Evolutionary conservation across 2,797 vertebrate species (phyloP), one percentile per base, ranked within the genome.

Genomic region (Myripristis jacobus): DNA sequence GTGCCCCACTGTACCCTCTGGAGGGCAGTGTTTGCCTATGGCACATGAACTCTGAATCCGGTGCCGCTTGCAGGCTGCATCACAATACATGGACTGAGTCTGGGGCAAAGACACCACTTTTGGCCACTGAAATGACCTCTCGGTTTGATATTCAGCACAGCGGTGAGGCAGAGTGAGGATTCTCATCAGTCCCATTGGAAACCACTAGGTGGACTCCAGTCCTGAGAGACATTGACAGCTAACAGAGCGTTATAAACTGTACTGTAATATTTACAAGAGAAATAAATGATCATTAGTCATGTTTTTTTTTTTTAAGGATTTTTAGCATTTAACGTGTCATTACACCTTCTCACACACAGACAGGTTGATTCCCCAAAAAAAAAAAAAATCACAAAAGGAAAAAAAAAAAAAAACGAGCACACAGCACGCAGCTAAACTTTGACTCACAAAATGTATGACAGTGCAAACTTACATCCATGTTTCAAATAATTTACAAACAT

Each of bases 401-500:
- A 88, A 71, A 53, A 79, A 76, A 83, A 38, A 43, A 41, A 57
- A 18, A 82, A 84, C 87, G 80, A 91, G 82, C 90, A 79, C 91
- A 92, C 82, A 59, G 62, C 93, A 93, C 89, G 82, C 92, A 31
- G 88, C 74, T 65, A 87, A 91, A 93, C 81, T 79, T 89, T 67
- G 80, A 94, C 89, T 92, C 89, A 88, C 90, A 92, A 84, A 91
- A 90, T 70, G 76, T 89, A 90, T 92, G 90, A 92, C 76, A 93
- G 82, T 91, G 86, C 87, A 94, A 93, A 93, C 73, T 55, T 91
- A 92, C 90, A 93, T 92, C 89, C 91, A 92, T 91, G 88, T 94
- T 85, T 92, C 78, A 86, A 87, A 91, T 92, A 91, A 93, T 93
- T 89, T 93, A 95, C 93, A 94, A 93, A 94, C 88, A 91, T 93